Conservation (phyloP, 1,140 invertebrate species). For the Drusus annulatus region DNA sequence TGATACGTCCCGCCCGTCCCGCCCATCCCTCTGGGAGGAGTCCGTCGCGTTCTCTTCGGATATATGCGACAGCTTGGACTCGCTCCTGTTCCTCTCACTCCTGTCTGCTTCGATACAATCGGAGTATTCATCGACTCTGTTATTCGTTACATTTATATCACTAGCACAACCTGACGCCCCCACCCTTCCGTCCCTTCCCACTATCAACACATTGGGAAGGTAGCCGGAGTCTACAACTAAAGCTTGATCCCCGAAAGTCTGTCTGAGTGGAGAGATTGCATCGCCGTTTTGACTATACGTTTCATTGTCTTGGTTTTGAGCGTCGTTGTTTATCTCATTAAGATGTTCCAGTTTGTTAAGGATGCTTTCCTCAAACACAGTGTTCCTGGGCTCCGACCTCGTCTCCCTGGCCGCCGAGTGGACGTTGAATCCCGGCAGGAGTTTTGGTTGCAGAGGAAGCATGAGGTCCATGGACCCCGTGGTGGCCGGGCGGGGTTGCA, state of each 20-base stretch:
- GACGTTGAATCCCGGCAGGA: conserved; percentile 67
- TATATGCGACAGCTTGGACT: conserved; percentile 53
- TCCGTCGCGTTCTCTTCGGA: conserved; percentile 56
- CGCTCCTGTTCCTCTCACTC: conserved; percentile 38
- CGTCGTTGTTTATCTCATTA: conserved; percentile 47
- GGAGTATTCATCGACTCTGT: not conserved
- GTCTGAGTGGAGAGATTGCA: not conserved
- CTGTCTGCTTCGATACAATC: not conserved
- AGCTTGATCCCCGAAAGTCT: not conserved
- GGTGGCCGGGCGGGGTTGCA: conserved; percentile 78
- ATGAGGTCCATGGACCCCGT: conserved; percentile 76
- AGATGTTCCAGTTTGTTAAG: conserved; percentile 50
- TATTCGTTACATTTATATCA: not conserved
- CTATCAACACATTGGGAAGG: not conserved
- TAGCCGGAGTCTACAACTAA: not conserved
- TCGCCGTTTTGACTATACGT: conserved; percentile 13
- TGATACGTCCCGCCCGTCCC: conserved; percentile 36
- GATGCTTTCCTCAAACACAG: conserved; percentile 51
- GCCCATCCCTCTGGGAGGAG: conserved; percentile 43
- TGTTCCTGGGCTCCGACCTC: conserved; percentile 51
- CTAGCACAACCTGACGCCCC: not conserved
- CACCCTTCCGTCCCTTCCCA: not conserved
- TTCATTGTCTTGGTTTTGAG: conserved; percentile 6
- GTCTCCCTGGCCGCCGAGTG: conserved; percentile 50
- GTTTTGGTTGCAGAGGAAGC: conserved; percentile 77